These are phyloP conservation scores for Antedon mediterranea DNA, from an alignment of 53 echinoderm and acorn worm species.

Conservation along the genomic window DNA sequence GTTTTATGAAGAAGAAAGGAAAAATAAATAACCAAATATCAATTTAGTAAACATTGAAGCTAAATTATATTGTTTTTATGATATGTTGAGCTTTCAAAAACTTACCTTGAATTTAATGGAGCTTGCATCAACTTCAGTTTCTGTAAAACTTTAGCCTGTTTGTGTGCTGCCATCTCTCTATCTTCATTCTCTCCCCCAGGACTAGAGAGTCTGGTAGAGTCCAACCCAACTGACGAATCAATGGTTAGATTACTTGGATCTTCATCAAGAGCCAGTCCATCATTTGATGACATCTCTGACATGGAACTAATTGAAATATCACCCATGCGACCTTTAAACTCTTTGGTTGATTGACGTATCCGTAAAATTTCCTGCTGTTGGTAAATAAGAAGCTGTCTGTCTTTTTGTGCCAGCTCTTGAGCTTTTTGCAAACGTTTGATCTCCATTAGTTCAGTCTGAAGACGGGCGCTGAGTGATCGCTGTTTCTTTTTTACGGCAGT, in stretches of 20 bases:
- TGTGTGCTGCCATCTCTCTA: conserved; percentile 40
- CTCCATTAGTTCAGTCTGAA: conserved; percentile 70
- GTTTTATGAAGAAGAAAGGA: no score
- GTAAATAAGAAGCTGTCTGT: conserved; percentile 51
- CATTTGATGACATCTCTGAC: not conserved
- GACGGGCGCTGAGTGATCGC: conserved; percentile 36
- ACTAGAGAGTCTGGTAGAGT: not conserved
- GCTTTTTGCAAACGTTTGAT: conserved; percentile 45
- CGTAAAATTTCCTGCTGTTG: conserved; percentile 69
- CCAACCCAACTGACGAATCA: not conserved
- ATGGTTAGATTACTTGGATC: conserved; percentile 4
- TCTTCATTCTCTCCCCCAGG: not conserved
- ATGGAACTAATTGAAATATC: conserved; percentile 21
- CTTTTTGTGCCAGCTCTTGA: conserved; percentile 48
- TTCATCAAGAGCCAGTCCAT: conserved; percentile 1
- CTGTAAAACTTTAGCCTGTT: conserved; percentile 83
- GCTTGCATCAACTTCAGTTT: conserved; percentile 60
- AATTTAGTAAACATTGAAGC: no score
- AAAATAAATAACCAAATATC: no score
- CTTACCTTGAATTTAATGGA: conserved; percentile 58
- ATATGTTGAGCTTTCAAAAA: not conserved
- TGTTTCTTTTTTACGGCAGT: conserved; percentile 45
- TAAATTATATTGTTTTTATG: no score
- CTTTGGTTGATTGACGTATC: conserved; percentile 57
- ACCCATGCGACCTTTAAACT: conserved; percentile 50